These are phyloP conservation scores for Mastigias papua DNA, from an alignment of 30 jellyfish, hydroid and myxozoan species.

Conservation along the genomic window DNA sequence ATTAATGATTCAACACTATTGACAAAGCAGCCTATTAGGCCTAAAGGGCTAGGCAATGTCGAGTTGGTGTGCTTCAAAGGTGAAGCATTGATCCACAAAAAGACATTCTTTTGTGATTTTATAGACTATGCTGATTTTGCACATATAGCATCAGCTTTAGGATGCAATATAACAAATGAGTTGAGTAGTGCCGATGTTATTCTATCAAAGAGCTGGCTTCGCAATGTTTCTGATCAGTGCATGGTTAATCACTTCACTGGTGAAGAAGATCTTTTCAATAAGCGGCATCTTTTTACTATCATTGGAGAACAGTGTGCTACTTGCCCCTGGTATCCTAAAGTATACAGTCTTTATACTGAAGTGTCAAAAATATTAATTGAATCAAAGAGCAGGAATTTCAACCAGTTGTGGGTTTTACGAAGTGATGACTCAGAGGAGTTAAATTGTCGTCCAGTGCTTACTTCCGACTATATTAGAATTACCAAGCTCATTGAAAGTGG, in stretches of 20 bases:
- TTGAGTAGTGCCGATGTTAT: constrained; percentile 24
- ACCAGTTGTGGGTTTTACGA: constrained; percentile 71
- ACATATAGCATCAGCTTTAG: constrained; percentile 1
- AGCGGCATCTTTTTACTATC: neutral
- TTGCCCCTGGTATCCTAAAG: constrained; percentile 20
- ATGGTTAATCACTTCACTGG: constrained; percentile 35
- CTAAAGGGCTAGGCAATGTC: neutral
- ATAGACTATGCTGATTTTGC: neutral
- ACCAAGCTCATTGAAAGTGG: constrained; percentile 81
- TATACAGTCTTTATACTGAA: constrained; percentile 47
- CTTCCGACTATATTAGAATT: constrained; percentile 65
- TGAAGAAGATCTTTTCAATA: constrained; percentile 34
- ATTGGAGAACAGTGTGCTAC: neutral
- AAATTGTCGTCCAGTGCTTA: constrained; percentile 51
- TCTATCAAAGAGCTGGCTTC: neutral
- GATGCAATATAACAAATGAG: constrained; percentile 16
- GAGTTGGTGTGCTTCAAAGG: neutral
- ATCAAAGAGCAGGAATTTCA: neutral
- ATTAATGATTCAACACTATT: neutral
- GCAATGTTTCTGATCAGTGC: neutral
- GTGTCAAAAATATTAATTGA: constrained; percentile 4
- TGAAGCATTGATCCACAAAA: neutral
- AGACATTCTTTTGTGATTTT: constrained; percentile 46
- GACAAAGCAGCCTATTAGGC: neutral
- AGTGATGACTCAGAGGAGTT: constrained; percentile 25